Evolutionary conservation across 2,888 invertebrate genomes (phyloP).

Genomic region (Pegoplata infirma): DNA sequence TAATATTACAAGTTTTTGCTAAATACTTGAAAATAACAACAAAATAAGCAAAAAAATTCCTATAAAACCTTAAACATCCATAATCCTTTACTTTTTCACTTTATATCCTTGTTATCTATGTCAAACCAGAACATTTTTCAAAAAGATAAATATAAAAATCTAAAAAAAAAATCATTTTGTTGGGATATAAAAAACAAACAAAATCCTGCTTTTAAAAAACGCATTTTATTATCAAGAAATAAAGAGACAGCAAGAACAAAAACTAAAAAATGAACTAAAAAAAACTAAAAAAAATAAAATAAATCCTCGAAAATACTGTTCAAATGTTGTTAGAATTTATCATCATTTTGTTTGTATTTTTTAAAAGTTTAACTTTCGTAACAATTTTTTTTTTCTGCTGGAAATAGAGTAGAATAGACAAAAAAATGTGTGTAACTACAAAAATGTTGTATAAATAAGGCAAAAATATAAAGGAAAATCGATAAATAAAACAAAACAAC

Average conservation of each 20-base stretch:
- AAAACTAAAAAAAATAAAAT: neutral
- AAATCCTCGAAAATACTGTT: neutral
- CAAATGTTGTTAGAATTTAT: neutral
- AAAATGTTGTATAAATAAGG: neutral
- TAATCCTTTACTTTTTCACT: neutral
- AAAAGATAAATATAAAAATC: conserved; percentile 8
- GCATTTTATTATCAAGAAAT: neutral
- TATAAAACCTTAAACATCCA: neutral
- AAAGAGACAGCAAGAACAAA: neutral
- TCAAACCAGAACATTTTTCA: conserved; percentile 17
- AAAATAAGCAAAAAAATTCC: too few relatives aligned
- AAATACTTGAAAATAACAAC: too few relatives aligned
- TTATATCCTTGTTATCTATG: conserved; percentile 26
- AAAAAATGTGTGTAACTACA: neutral
- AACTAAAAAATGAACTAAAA: neutral
- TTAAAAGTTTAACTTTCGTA: neutral
- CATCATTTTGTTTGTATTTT: neutral
- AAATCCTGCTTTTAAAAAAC: neutral
- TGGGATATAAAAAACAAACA: neutral
- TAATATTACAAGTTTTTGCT: too few relatives aligned
- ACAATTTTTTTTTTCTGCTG: neutral
- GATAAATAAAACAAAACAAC: conserved; percentile 8
- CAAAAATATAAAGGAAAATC: neutral
- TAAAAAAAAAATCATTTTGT: conserved; percentile 6
- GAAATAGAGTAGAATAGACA: neutral